Evolutionary conservation across 2,113 vertebrate genomes (phyloP), one percentile per base, ranked within the genome.

Genomic region (Myotis davidii): DNA sequence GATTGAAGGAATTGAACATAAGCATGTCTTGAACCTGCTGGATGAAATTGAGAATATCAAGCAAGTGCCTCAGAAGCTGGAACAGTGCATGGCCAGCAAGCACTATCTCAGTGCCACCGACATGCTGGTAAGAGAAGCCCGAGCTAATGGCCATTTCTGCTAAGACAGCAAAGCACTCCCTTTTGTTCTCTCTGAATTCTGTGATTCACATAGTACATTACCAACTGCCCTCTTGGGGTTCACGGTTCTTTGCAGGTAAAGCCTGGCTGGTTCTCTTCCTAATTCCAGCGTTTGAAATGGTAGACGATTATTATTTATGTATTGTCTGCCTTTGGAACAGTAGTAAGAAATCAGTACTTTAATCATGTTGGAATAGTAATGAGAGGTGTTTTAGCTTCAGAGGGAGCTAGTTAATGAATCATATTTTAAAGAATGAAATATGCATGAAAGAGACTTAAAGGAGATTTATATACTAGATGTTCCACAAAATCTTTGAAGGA

Each of bases 21-120:
- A 99, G 96, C 99, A 99, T 0, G 99, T 99, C 64, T 98, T 99
- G 67, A 99, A 99, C 97, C 98, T 99, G 83, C 98, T 99, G 98
- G 99, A 99, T 39, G 99, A 99, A 98, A 99, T 99, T 0, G 99
- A 99, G 98, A 99, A 99, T 97, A 99, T 99, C 98, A 99, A 99
- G 96, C 99, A 99, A 89, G 99, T 99, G 64, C 99, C 99, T 87
- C 99, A 99, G 73, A 99, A 99, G 56, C 98, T 99, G 98, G 99
- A 99, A 85, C 98, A 99, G 92, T 99, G 98, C 97, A 99, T 99
- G 99, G 99, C 99, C 77, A 99, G 99, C 99, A 99, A 99, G 97
- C 99, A 98, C 97, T 99, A 99, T 98, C 99, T 99, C 91, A 99
- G 98, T 0, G 99, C 99, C 85, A 99, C 99, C 0, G 99, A 99